phyloP scores from a whole-genome alignment of 2,888 invertebrate genomes.

The Tachina grossa region DNA sequence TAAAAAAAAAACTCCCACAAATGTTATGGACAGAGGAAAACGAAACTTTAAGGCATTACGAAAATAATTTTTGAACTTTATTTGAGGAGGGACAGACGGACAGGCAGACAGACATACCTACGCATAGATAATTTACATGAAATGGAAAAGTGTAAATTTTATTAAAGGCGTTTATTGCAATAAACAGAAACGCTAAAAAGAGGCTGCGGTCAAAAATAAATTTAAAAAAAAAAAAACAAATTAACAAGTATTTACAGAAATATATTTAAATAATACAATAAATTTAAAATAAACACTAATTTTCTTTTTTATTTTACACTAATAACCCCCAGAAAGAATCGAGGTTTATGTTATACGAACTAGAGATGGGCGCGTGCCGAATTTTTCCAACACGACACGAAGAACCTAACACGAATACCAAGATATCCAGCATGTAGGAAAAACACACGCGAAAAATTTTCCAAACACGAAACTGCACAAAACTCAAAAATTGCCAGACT shows the following conservation, averaged over 20 bases:
- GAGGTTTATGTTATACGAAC: too few relatives aligned
- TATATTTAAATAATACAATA: conserved; percentile 24
- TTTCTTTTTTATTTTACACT: too few relatives aligned
- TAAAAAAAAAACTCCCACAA: conserved; percentile 32
- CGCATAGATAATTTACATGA: not conserved
- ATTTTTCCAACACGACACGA: too few relatives aligned
- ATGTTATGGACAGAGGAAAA: conserved; percentile 19
- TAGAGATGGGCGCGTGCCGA: too few relatives aligned
- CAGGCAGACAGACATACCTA: not conserved
- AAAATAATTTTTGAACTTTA: conserved; percentile 34
- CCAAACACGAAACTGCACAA: too few relatives aligned
- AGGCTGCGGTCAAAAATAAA: conserved; percentile 56
- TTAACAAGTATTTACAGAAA: not conserved
- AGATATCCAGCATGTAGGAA: too few relatives aligned
- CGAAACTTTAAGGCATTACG: conserved; percentile 3
- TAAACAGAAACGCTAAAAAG: conserved; percentile 52
- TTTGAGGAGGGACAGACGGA: conserved; percentile 4
- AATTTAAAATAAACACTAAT: conserved; percentile 31
- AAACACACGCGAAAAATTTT: too few relatives aligned
- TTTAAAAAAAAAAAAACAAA: conserved; percentile 29
- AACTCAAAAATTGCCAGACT: too few relatives aligned
- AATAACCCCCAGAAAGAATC: too few relatives aligned
- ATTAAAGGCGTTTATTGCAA: conserved; percentile 57
- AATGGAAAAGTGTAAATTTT: conserved; percentile 11
- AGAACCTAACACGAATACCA: too few relatives aligned